Percentiles rank a stretch among this genome's conserved stretches.
Conservation (phyloP, 2,888 invertebrate genomes). For the Xestia ashworthii region DNA sequence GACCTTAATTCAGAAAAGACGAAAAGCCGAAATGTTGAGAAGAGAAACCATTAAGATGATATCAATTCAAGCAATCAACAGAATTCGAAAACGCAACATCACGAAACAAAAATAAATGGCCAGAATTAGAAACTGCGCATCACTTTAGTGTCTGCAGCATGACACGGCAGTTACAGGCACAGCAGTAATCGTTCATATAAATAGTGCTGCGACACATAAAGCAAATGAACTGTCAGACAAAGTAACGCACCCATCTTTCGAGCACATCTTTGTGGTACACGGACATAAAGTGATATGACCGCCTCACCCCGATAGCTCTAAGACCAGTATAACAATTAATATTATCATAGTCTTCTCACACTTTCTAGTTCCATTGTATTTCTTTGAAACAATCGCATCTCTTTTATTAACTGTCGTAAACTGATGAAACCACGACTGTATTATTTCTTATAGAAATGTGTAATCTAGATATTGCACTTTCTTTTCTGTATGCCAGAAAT, state of each 20-base stretch:
- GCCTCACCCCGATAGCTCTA: constrained; percentile 64
- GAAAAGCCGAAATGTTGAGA: not conserved
- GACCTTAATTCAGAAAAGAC: not conserved
- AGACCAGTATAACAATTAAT: constrained; percentile 81
- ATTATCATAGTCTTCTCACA: constrained; percentile 86
- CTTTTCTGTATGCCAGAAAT: constrained; percentile 47
- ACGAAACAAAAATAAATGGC: constrained; percentile 45
- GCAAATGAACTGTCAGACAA: constrained; percentile 46
- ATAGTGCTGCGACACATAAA: constrained; percentile 52
- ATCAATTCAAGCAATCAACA: constrained; percentile 39
- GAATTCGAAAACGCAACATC: constrained; percentile 50
- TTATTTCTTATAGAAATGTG: constrained; percentile 66
- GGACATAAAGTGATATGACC: constrained; percentile 60
- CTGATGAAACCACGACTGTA: constrained; percentile 76
- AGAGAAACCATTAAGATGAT: constrained; percentile 32
- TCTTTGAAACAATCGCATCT: constrained; percentile 84
- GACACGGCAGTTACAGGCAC: constrained; percentile 36
- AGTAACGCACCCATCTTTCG: constrained; percentile 60
- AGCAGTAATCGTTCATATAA: constrained; percentile 29
- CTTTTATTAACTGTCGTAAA: constrained; percentile 73
- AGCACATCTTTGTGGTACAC: constrained; percentile 68
- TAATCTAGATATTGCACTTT: constrained; percentile 63
- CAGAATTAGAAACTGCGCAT: constrained; percentile 54
- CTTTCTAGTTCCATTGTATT: constrained; percentile 87
- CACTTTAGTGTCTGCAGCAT: constrained; percentile 25